A percentile compares a stretch with the other conserved stretches of the same genome.
Conservation (phyloP, 1,140 invertebrate species). For the Mamestra configurata region DNA sequence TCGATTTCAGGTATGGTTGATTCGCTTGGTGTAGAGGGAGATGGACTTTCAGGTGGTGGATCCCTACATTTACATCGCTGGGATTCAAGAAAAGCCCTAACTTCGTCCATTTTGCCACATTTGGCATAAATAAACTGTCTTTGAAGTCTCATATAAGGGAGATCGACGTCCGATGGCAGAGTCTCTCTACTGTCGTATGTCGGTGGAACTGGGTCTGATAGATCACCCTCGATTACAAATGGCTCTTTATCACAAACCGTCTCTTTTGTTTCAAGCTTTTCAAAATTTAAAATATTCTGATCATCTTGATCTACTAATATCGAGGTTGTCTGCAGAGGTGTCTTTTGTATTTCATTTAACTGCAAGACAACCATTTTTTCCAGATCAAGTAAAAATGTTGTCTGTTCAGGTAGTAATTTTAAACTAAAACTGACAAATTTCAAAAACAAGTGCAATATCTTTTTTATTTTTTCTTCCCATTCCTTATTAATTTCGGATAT, state of each 20-base stretch:
- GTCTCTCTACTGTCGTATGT: conserved; percentile 78
- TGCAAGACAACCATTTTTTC: conserved; percentile 81
- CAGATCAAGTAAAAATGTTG: conserved; percentile 79
- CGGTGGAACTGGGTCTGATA: conserved; percentile 61
- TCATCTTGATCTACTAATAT: conserved; percentile 71
- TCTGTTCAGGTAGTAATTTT: conserved; percentile 81
- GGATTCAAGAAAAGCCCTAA: conserved; percentile 73
- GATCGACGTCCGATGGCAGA: conserved; percentile 72
- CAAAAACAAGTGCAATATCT: conserved; percentile 76
- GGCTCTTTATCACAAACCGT: conserved; percentile 67
- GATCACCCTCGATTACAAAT: conserved; percentile 72
- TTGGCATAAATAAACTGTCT: conserved; percentile 81
- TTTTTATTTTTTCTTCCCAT: conserved; percentile 80
- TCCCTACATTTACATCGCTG: conserved; percentile 70
- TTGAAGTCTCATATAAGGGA: conserved; percentile 72
- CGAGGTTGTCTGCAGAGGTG: conserved; percentile 55
- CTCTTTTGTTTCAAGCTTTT: conserved; percentile 50
- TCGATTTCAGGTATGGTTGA: neutral
- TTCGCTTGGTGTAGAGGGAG: conserved; percentile 1
- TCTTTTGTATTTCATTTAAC: conserved; percentile 77
- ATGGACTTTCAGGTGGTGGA: neutral
- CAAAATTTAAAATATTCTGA: conserved; percentile 72
- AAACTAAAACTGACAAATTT: conserved; percentile 82
- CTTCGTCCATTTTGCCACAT: conserved; percentile 77
- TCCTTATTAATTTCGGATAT: conserved; percentile 73